Percentiles rank a stretch among this genome's conserved stretches.
Conservation (phyloP, 64 coral and sea anemone genomes). For the Platygyra sinensis region DNA sequence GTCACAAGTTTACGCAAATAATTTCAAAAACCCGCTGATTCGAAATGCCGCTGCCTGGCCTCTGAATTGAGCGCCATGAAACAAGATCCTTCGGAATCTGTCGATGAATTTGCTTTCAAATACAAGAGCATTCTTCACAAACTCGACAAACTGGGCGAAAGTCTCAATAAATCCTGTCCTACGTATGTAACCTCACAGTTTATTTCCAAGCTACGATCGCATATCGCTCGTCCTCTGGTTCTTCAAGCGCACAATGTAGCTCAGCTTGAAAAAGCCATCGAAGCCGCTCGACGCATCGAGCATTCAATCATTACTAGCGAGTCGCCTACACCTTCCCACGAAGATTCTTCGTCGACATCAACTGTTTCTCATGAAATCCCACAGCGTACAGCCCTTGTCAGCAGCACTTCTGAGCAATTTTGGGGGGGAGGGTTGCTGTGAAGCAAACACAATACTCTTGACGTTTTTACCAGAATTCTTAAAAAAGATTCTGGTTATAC, state of each 20-base stretch:
- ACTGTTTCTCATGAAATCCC: too few relatives aligned
- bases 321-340: not conserved
- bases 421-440: too few relatives aligned
- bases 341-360: not conserved
- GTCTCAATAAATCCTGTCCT: not conserved
- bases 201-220: constrained; percentile 26
- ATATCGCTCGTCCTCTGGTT: too few relatives aligned
- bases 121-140: constrained; percentile 22
- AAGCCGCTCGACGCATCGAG: constrained; percentile 28
- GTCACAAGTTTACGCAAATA: not conserved
- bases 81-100: too few relatives aligned
- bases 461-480: too few relatives aligned
- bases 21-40: constrained; percentile 27
- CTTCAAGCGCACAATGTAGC: not conserved
- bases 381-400: too few relatives aligned
- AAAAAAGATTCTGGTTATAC: too few relatives aligned
- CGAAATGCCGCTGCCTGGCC: constrained; percentile 20
- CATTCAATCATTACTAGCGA: constrained; percentile 23
- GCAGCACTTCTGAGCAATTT: too few relatives aligned
- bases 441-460: too few relatives aligned
- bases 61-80: constrained; percentile 24
- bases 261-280: not conserved
- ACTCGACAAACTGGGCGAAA: constrained; percentile 18
- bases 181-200: constrained; percentile 34
- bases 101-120: constrained; percentile 9